phyloP scores from a whole-genome alignment of 2,797 vertebrate species.

The Pachyuromys duprasi region DNA sequence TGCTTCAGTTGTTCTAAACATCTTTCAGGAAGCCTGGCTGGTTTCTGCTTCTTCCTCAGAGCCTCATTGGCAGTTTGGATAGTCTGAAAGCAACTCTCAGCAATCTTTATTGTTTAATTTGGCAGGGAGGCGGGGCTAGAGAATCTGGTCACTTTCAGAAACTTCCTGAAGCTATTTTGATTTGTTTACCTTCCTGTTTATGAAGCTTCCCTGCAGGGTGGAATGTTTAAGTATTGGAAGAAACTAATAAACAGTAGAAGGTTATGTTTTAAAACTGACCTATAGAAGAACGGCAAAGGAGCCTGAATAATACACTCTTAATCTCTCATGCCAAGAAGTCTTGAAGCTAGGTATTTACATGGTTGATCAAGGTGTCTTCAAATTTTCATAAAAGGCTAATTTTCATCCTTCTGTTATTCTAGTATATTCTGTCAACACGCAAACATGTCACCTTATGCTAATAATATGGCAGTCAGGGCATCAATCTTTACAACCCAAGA shows the following conservation, averaged over 20 bases:
- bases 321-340: conserved; percentile 7
- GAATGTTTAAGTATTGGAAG: background rate
- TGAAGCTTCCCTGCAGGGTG: background rate
- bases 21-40: background rate
- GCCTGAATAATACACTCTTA: background rate
- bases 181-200: background rate
- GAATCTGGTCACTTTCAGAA: background rate
- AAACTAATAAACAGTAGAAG: background rate
- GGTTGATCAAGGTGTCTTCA: background rate
- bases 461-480: conserved; percentile 25
- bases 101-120: background rate
- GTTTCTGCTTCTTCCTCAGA: background rate
- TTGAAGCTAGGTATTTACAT: conserved; percentile 50
- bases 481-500: conserved; percentile 12
- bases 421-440: conserved; percentile 25
- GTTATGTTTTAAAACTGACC: background rate
- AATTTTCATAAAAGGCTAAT: conserved; percentile 37
- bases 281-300: background rate
- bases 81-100: background rate
- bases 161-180: background rate
- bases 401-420: conserved; percentile 45
- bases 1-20: background rate
- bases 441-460: conserved; percentile 47
- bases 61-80: background rate
- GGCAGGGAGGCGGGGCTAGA: background rate